Conservation (phyloP, 2,113 vertebrate species). For the Sardina pilchardus region DNA sequence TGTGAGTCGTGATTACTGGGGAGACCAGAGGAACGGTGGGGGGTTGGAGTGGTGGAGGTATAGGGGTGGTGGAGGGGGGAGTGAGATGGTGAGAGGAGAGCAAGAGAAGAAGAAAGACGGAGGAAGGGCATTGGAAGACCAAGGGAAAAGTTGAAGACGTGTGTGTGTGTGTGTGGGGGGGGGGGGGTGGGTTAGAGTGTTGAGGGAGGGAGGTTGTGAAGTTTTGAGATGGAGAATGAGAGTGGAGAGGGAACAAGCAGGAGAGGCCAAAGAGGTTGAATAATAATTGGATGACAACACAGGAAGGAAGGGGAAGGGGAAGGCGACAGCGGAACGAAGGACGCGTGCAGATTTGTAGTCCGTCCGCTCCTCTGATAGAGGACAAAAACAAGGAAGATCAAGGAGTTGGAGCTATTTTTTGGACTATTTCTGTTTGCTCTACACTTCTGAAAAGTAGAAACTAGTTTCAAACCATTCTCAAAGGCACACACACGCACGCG, state of each 20-base stretch:
- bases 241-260: not conserved
- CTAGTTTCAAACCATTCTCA: not conserved
- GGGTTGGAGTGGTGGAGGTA: not conserved
- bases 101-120: not conserved
- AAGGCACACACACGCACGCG: not conserved
- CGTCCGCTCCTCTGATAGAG: not conserved
- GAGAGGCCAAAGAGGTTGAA: not conserved
- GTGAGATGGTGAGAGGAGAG: not conserved
- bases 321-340: not conserved
- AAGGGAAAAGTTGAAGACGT: not conserved
- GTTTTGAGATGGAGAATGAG: not conserved
- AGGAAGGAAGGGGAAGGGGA: not conserved
- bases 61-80: not conserved
- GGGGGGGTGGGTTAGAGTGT: not conserved
- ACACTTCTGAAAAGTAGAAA: not conserved
- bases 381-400: conserved; percentile 9
- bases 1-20: conserved; percentile 32
- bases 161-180: not conserved
- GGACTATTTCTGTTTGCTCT: not conserved
- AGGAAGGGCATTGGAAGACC: not conserved
- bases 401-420: not conserved
- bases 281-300: conserved; percentile 3
- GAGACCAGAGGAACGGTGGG: not conserved
- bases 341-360: not conserved
- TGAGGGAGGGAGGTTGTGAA: not conserved